Conservation (phyloP, 30 jellyfish, hydroid and myxozoan genomes). For the Phacellophora camtschatica region DNA sequence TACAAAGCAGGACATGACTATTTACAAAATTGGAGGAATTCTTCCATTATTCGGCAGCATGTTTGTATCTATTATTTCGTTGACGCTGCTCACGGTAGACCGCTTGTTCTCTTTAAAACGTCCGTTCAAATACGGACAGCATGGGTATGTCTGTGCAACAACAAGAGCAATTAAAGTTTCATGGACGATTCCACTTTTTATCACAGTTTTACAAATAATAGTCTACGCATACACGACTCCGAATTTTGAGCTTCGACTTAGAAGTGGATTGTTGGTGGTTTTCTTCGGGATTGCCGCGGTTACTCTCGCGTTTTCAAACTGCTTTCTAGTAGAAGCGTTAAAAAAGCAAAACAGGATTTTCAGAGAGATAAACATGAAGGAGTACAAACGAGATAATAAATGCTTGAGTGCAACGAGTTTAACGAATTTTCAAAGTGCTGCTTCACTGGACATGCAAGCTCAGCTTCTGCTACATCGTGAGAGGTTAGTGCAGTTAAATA, state of each 20-base stretch:
- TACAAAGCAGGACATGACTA: neutral
- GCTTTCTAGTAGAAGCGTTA: constrained; percentile 1
- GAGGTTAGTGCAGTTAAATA: too few species aligned
- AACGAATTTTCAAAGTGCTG: too few species aligned
- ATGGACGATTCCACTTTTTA: constrained; percentile 20
- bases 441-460: too few species aligned
- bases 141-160: constrained; percentile 7
- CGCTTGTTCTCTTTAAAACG: constrained; percentile 20
- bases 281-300: constrained; percentile 16
- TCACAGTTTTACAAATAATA: constrained; percentile 24
- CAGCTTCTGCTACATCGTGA: too few species aligned
- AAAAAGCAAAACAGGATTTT: neutral
- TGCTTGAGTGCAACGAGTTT: neutral
- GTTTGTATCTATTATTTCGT: constrained; percentile 52
- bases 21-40: constrained; percentile 6
- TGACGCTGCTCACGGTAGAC: constrained; percentile 36
- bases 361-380: neutral
- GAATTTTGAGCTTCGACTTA: neutral
- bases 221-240: neutral
- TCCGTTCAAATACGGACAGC: constrained; percentile 12
- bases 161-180: neutral
- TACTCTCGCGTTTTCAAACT: constrained; percentile 15
- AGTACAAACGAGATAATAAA: neutral
- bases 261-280: constrained; percentile 9
- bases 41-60: constrained; percentile 63